These are phyloP conservation scores for Genyomyrus donnyi DNA, from an alignment of 2,113 vertebrate species.

Conservation along the genomic window DNA sequence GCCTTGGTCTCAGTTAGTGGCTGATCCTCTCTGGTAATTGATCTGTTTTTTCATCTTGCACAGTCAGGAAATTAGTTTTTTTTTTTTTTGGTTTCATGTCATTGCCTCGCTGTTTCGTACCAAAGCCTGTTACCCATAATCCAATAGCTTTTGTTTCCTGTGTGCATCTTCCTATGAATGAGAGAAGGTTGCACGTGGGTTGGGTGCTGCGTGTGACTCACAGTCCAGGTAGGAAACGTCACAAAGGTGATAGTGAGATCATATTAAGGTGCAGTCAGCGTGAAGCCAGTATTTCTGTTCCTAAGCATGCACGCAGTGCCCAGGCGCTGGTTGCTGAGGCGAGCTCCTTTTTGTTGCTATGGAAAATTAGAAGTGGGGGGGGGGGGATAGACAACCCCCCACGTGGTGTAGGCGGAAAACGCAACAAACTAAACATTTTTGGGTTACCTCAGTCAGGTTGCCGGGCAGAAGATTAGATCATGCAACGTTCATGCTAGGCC, in stretches of 20 bases:
- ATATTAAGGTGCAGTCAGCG: not conserved
- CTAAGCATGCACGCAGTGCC: not conserved
- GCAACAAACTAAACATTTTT: not conserved
- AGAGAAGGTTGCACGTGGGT: not conserved
- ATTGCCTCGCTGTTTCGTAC: not conserved
- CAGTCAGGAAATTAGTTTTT: not conserved
- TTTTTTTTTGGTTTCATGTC: not conserved
- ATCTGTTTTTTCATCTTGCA: not conserved
- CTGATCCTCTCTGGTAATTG: not conserved
- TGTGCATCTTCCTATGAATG: not conserved
- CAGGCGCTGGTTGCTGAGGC: not conserved
- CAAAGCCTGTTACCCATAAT: not conserved
- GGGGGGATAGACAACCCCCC: not conserved
- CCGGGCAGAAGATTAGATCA: not conserved
- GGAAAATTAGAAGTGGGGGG: not conserved
- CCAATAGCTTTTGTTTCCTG: not conserved
- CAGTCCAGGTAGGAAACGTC: not conserved
- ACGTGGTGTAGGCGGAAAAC: not conserved
- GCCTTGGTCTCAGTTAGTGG: not conserved
- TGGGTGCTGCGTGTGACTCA: not conserved
- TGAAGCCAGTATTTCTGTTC: not conserved
- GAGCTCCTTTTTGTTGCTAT: not conserved
- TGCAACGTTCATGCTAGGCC: not conserved
- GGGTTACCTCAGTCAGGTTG: not conserved
- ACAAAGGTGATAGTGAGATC: not conserved